Conservation (phyloP, 2,113 vertebrate species). For the Chamaea fasciata region DNA sequence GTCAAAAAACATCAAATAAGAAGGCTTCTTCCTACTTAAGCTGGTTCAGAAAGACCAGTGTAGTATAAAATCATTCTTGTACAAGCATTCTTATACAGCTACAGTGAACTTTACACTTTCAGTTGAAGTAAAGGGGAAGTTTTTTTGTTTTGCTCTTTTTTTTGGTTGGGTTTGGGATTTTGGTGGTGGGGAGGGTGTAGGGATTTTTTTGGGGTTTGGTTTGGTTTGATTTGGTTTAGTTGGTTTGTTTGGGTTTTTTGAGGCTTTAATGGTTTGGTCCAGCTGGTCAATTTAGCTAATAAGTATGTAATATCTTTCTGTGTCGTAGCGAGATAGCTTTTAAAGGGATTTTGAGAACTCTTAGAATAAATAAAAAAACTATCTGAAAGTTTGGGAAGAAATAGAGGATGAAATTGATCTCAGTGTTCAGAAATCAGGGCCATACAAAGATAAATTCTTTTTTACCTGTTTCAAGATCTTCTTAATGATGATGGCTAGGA, state of each 20-base stretch:
- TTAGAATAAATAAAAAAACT: not conserved
- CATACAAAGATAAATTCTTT: not conserved
- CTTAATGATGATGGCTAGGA: not conserved
- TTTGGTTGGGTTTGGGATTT: not conserved
- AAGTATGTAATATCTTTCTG: not conserved
- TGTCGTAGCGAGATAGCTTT: not conserved
- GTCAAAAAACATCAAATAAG: not conserved
- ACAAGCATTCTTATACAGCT: not conserved
- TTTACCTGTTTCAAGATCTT: not conserved
- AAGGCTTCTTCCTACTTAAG: not conserved
- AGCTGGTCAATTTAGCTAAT: not conserved
- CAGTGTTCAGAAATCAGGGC: not conserved
- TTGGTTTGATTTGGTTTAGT: not conserved
- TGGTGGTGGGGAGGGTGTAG: rapidly evolving
- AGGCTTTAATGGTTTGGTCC: not conserved
- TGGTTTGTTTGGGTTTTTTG: not conserved
- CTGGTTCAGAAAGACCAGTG: not conserved
- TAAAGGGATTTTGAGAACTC: not conserved
- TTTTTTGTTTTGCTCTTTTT: not conserved
- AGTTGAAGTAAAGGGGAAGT: not conserved
- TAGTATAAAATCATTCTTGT: not conserved
- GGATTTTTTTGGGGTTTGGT: no score
- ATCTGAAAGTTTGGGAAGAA: not conserved
- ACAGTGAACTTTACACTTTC: not conserved
- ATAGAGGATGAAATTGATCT: not conserved